Evolutionary conservation across 2,888 invertebrate species (phyloP), one percentile per base, ranked within the genome.

Genomic region (Serripes groenlandicus): DNA sequence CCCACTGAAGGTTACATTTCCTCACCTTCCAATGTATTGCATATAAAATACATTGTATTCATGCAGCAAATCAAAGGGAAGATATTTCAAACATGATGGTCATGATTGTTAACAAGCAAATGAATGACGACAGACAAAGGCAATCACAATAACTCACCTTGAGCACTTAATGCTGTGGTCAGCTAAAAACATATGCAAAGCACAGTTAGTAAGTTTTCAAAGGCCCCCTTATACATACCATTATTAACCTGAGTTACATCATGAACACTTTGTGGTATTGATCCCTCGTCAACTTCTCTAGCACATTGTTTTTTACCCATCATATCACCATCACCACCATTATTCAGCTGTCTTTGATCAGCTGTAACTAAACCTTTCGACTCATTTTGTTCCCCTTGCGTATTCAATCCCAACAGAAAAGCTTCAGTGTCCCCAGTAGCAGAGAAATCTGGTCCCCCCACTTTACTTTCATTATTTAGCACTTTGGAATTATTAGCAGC

Each of bases 371-470:
- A 68, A 56, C 74, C 34, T 4, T 58, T 49, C 26, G 52, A 52
- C 70, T 37, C 49, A 49, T 56, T 58, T 42, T 21, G 56, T 49
- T 70, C 66, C 23, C 58, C 73, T 68, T 78, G 78, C 37, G 78
- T 74, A 52, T 74, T 71, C 15, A 85, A 21, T 30, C 71, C 74
- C 15, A 77, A 66, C 49, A 85, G 72, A 1, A 85, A n/a, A 35
- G 85, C 85, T 11, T 82, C 85, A 15, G 85, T 82, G 49, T 82
- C 80, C 7, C 82, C 85, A n/a, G 71, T 82, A 28, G 77, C 49
- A 9, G 85, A 82, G 60, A 85, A 85, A 28, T 85, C 82, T 54
- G 66, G 35, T 66, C 42, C 66, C 30, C 23, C 32, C 64, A 7
- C 3, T 9, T 11, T 32, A 34, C 32, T 26, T 58, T 58, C 58